Conservation (phyloP, 2,797 vertebrate genomes). For the Acanthurus lineatus region DNA sequence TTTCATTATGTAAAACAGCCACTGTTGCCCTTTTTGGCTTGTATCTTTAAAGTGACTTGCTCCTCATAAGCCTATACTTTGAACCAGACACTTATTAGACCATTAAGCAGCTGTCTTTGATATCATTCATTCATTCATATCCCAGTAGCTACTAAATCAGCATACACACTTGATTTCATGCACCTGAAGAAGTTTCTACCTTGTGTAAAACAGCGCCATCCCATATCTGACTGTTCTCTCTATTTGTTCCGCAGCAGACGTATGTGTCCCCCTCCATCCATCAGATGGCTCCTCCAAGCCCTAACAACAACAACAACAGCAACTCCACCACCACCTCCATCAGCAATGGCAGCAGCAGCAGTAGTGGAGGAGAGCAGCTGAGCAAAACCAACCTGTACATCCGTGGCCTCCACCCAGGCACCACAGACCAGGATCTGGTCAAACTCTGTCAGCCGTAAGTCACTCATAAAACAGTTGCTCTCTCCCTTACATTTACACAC, state of each 20-base stretch:
- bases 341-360: constrained; percentile 77
- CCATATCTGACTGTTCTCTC: constrained; percentile 21
- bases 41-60: constrained; percentile 32
- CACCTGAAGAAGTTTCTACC: not conserved
- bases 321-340: constrained; percentile 80
- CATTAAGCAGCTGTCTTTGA: no score
- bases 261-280: constrained; percentile 90
- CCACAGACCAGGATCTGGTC: constrained; percentile 96
- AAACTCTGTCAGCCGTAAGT: constrained; percentile 97
- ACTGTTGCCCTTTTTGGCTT: constrained; percentile 30
- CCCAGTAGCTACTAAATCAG: not conserved
- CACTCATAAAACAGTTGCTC: constrained; percentile 48
- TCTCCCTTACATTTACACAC: constrained; percentile 22
- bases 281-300: constrained; percentile 93
- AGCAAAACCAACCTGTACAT: constrained; percentile 98
- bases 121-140: constrained; percentile 10
- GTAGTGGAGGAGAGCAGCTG: constrained; percentile 88
- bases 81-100: not conserved
- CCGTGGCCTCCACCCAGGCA: constrained; percentile 93
- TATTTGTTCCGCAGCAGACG: constrained; percentile 82
- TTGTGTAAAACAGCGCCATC: not conserved
- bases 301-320: constrained; percentile 87
- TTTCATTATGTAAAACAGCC: constrained; percentile 33
- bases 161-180: constrained; percentile 2
- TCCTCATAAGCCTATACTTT: constrained; percentile 10